Evolutionary conservation across 1,140 invertebrate species (phyloP).

Genomic region (Drosophila neocordata): DNA sequence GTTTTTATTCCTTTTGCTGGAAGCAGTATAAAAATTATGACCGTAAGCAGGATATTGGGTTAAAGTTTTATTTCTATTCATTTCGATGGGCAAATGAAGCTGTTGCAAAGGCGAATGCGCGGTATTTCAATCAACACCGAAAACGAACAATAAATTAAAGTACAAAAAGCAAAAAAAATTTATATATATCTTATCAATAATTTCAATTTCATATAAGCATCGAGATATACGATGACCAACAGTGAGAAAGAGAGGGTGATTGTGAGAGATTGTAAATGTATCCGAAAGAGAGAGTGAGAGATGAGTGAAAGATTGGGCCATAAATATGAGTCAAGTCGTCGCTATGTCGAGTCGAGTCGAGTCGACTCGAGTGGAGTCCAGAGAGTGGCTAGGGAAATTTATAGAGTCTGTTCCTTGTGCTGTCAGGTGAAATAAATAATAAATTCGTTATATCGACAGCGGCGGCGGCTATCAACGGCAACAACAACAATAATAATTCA

Average conservation of each 20-base stretch:
- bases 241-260: neutral
- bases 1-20: conserved; percentile 14
- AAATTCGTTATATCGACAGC: conserved; percentile 79
- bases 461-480: conserved; percentile 55
- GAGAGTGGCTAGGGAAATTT: conserved; percentile 75
- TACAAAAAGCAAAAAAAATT: neutral
- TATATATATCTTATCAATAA: conserved; percentile 65
- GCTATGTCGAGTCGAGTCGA: neutral
- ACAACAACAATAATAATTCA: conserved; percentile 45
- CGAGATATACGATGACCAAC: conserved; percentile 30
- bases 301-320: conserved; percentile 54
- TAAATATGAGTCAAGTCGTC: conserved; percentile 56
- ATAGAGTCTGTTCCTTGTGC: conserved; percentile 77
- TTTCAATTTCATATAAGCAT: conserved; percentile 70
- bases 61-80: conserved; percentile 57
- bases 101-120: conserved; percentile 51
- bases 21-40: conserved; percentile 72
- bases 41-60: conserved; percentile 79
- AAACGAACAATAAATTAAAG: conserved; percentile 15
- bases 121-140: conserved; percentile 67
- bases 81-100: conserved; percentile 56
- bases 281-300: neutral
- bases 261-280: no score
- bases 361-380: conserved; percentile 1
- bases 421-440: conserved; percentile 83